Evolutionary conservation across 2,113 vertebrate species (phyloP), one percentile per base, ranked within the genome.

Genomic region (Brachyhypopomus gauderio): DNA sequence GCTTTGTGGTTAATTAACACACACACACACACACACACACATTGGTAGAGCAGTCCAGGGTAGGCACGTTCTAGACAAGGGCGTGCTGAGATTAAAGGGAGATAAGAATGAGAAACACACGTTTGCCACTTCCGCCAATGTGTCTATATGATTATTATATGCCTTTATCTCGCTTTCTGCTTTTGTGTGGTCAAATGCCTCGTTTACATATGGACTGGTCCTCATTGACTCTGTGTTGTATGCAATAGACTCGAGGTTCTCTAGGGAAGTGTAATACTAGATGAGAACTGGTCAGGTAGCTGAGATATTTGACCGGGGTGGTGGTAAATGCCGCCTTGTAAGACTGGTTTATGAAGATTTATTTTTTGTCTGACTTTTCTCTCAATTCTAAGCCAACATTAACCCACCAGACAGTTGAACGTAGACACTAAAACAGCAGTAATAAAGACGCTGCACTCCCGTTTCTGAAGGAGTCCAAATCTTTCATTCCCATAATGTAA

Each of bases 61-160:
- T 72, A 86, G 48, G 45, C 66, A 67, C 72, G 82, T 82, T 82
- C 52, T 34, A 34, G 25, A 76, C 56, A 77, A 78, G 85, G 82
- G 72, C 23, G 72, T 84, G 85, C 64, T 48, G 52, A 72, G 79
- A 79, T 81, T 25, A 12, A 36, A 36, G 17, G 77, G 11, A 58
- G 72, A 78, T 80, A 77, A 72, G 67, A 71, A 20, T 76, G 19
- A 76, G 56, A 23, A 45, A 79, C 71, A 58, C 17, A 48, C 14
- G 55, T n/a, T 56, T 79, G 41, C 5, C 38, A 45, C 55, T 79
- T 82, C 20, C 66, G 19, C 2, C 25, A 2, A 67, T 56, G 20
- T 30, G 14, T 56, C 45, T 20, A 23, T 45, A 72, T 23, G 25
- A 16, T 67, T 1, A 3, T 1, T n/a, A 41, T 41, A 41, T 4